Conservation (phyloP, 2,888 invertebrate species). For the Mayetiola destructor region DNA sequence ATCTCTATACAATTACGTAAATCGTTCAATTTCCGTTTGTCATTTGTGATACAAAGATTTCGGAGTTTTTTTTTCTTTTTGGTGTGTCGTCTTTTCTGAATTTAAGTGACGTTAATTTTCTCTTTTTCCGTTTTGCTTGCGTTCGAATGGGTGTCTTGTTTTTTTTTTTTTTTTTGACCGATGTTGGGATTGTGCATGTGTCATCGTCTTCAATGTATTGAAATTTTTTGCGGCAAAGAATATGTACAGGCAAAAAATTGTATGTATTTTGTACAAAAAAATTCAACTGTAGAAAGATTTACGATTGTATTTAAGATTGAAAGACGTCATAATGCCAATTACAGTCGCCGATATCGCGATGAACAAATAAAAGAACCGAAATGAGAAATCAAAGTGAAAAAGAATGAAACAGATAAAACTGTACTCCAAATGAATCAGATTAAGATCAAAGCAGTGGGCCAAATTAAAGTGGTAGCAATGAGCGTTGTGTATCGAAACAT, state of each 20-base stretch:
- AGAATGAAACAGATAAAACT: not conserved
- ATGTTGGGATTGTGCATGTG: not conserved
- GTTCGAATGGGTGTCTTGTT: not conserved
- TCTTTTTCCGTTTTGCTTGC: conserved; percentile 8
- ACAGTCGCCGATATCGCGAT: not conserved
- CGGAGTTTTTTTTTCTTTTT: not conserved
- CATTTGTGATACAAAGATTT: not conserved
- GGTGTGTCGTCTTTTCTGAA: not conserved
- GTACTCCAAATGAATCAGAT: conserved; percentile 4
- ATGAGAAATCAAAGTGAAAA: not conserved
- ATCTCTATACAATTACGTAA: conserved; percentile 3
- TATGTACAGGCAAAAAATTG: not conserved
- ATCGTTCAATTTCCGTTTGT: conserved; percentile 4
- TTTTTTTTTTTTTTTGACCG: not conserved
- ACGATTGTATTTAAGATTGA: not conserved
- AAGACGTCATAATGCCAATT: conserved; percentile 4
- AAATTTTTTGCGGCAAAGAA: not conserved
- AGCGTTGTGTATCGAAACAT: no score
- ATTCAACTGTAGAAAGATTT: not conserved
- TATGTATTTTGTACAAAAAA: not conserved
- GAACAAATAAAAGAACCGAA: not conserved
- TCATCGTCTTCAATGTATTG: no score
- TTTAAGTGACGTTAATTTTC: conserved; percentile 11
- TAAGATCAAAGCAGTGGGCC: conserved; percentile 12
- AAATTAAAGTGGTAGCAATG: conserved; percentile 12